Base-by-base conservation (phyloP, 2,797 vertebrate species). In the Betta splendens region DNA sequence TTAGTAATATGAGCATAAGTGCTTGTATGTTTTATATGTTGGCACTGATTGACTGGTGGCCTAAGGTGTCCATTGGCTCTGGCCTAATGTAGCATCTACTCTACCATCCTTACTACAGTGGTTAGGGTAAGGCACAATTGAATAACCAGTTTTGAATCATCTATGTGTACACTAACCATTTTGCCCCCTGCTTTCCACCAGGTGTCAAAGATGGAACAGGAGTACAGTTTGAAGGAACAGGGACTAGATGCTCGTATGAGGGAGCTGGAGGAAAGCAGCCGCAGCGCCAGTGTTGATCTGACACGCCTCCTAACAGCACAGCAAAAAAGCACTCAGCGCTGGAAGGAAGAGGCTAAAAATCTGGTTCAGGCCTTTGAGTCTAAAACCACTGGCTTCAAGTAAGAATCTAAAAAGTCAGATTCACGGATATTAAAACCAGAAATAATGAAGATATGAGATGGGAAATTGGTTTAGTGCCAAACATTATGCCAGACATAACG, bases 131-230 rank as follows among this genome's bases (percentile, higher is more conserved):
- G n/a, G n/a, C n/a, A n/a, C n/a, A n/a, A n/a, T n/a, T n/a, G n/a
- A n/a, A 23, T 2, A 21, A 55, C 10, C 23, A 39, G 16, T 56
- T 9, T 40, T 20, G 7, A 28, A 35, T 7, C 5, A 15, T 9
- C 12, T 10, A 9, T 2, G 7, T 26, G 16, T n/a, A 20, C n/a
- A 13, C 40, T 6, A 7, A 12, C 2, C 11, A 20, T 15, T n/a
- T 9, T 23, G 9, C 31, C 13, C 17, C 6, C 40, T 38, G 13
- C 26, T 22, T 17, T 44, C 7, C 18, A 16, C 20, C n/a, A 99
- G 96, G 87, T 98, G 51, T 94, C 91, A 45, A 92, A 91, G 62
- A 92, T 98, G 93, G 93, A 96, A 59, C 94, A 96, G 11, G 94
- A 97, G 66, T 91, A 89, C 76, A 93, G 89, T 62, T 69, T 94